Evolutionary conservation across 2,888 invertebrate species (phyloP).

Genomic region (Dicroscelio sp.): DNA sequence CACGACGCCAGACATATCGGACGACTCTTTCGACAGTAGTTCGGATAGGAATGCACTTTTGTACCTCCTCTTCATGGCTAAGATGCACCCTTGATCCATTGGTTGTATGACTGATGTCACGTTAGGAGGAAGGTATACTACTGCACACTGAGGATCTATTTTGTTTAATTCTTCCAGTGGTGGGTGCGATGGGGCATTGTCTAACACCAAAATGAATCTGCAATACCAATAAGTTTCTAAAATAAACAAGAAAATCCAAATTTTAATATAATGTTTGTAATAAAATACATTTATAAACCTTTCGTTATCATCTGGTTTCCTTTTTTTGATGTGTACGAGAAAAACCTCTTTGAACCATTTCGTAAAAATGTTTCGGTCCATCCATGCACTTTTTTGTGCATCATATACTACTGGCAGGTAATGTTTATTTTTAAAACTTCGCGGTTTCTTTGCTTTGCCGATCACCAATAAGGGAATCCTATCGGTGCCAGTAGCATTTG

Average conservation of each 20-base stretch:
- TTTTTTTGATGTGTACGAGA: constrained; percentile 70
- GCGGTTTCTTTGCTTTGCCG: constrained; percentile 80
- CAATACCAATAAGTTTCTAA: neutral
- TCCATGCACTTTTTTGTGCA: constrained; percentile 84
- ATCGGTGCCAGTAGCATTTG: constrained; percentile 86
- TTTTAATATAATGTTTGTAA: constrained; percentile 1
- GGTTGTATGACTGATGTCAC: constrained; percentile 69
- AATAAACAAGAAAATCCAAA: constrained; percentile 3
- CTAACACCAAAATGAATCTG: constrained; percentile 10
- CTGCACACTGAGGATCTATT: constrained; percentile 61
- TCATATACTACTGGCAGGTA: constrained; percentile 78
- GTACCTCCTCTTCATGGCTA: constrained; percentile 78
- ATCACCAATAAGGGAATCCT: constrained; percentile 80
- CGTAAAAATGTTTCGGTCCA: constrained; percentile 81
- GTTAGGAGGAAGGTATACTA: constrained; percentile 82
- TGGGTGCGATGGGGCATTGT: constrained; percentile 1
- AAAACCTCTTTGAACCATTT: constrained; percentile 84
- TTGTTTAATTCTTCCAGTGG: neutral
- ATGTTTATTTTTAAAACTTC: constrained; percentile 82
- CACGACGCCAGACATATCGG: neutral
- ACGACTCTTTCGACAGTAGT: constrained; percentile 1
- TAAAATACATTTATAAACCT: constrained; percentile 26
- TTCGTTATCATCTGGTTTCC: constrained; percentile 28
- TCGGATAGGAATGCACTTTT: constrained; percentile 36
- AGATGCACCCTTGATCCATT: constrained; percentile 73